Base-by-base conservation (phyloP, 2,888 invertebrate genomes). In the Lacanobia oleracea region DNA sequence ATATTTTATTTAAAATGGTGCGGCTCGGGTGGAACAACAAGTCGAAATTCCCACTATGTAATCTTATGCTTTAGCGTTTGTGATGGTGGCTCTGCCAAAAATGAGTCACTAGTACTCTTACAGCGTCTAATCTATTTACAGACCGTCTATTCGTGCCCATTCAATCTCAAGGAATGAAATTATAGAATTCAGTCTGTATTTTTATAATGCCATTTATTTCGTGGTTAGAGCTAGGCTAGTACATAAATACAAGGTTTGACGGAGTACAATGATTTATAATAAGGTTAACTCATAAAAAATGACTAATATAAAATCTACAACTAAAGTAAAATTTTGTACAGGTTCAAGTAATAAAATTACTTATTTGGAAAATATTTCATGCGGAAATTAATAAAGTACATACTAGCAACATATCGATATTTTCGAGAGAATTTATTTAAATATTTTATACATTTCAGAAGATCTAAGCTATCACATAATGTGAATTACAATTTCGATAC, bases 401-500 rank as follows among this genome's bases (percentile, higher is more conserved):
- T 89, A 90, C 90, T 92, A 92, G 87, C 84, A 87, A 90, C 81
- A 89, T 90, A 88, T 88, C 82, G 86, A 90, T 85, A 88, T 88
- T 91, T 92, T 91, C 88, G 88, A 91, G 89, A 91, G 27, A 81
- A 81, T 77, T 67, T 8, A 88, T 87, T 87, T 85, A 80, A 88
- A 89, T 90, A 89, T 90, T 91, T 89, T 84, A 90, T 91, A 90
- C 88, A 89, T 89, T 88, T 89, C 89, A 94, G 89, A 94, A 94
- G 94, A 95, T 95, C 94, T 95, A 94, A 89, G 86, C 93, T 95
- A 95, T 95, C 95, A 95, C 94, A 94, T 91, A 90, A 86, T 90
- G 91, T 91, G 93, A 92, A 92, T 90, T 89, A 90, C 90, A 92
- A 91, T 91, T 92, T 92, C 88, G 88, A 91, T 91, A 88, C 83